A percentile compares a stretch with the other conserved stretches of the same genome.
phyloP scores from a whole-genome alignment of 2,113 vertebrate species.

The Acrocephalus arundinaceus region DNA sequence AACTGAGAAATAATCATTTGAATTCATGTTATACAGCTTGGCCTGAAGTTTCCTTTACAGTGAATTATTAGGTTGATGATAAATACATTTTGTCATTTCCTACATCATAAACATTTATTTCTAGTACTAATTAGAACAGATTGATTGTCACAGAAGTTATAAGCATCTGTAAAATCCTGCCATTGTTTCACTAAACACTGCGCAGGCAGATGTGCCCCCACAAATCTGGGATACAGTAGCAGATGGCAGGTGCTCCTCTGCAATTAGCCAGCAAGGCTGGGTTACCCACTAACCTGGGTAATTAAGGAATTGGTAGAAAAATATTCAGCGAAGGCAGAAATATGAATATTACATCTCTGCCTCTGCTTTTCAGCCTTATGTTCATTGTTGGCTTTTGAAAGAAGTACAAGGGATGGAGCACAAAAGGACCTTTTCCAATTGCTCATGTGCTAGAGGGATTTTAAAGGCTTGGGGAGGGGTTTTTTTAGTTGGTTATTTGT shows the following conservation, averaged over 20 bases:
- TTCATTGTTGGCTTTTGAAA: not conserved
- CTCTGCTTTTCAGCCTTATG: not conserved
- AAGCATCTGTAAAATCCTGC: constrained; percentile 19
- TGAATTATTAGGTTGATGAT: constrained; percentile 36
- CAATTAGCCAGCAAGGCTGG: not conserved
- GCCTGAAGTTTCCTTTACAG: not conserved
- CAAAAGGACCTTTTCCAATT: too few relatives aligned
- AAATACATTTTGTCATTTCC: constrained; percentile 47
- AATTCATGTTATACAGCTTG: not conserved
- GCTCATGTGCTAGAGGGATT: too few relatives aligned
- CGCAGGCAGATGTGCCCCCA: constrained; percentile 30
- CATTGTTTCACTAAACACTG: not conserved
- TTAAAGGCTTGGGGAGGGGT: too few relatives aligned
- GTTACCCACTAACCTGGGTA: not conserved
- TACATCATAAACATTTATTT: constrained; percentile 48
- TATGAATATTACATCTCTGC: not conserved
- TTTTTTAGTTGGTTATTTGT: too few relatives aligned
- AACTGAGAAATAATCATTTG: not conserved
- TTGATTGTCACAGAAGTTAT: constrained; percentile 36
- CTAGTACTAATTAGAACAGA: constrained; percentile 48
- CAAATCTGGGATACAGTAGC: not conserved
- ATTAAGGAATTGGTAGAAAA: not conserved
- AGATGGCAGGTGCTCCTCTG: constrained; percentile 28
- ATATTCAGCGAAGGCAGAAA: not conserved
- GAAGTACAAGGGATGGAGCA: not conserved